Base-by-base conservation (phyloP, 2,113 vertebrate genomes). In the Fregata magnificens region DNA sequence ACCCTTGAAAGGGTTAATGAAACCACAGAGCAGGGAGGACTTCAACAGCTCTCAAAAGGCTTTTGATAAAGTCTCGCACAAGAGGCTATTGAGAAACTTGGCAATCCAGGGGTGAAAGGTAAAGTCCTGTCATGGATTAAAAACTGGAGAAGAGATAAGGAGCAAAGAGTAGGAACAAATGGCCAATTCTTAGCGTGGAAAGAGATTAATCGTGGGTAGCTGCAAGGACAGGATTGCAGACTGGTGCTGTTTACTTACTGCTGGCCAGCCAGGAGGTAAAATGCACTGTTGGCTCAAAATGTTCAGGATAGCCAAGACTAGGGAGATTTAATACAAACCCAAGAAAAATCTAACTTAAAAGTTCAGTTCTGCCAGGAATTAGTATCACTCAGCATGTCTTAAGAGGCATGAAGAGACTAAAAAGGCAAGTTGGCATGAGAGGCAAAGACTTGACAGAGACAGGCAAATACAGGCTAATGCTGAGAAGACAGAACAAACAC, bases 11-110 rank as follows among this genome's bases (percentile, higher is more conserved):
- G 93, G 59, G 95, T 96, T 97, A 97, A 97, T 25, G 76, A 88
- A 91, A 73, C 50, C 2, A 1, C 36, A n/a, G 70, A 25, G 16
- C 50, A 44, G 58, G 22, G 74, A 94, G 66, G 74, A 77, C 74
- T 93, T 70, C 3, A 14, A 49, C 6, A 1, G n/a, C 89, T 97
- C 84, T 97, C 93, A 96, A 97, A 97, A 96, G 87, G 82, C 96
- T 96, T 97, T 97, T 97, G 96, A 97, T 97, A 95, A 96, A 96
- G 89, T 90, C 81, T 32, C 0, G 31, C 87, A 97, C 95, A 97
- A 96, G 95, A 97, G 89, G 84, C 91, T 96, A 96, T 96, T 96
- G 96, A 97, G 96, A 96, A 97, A 97, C 94, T 97, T 96, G 97
- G 94, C 89, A 88, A 87, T 80, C 52, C 62, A 93, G 78, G 84